A percentile compares a stretch with the other conserved stretches of the same genome.
These are phyloP conservation scores for Hylaea fasciaria DNA, from an alignment of 2,888 invertebrate genomes.

Conservation along the genomic window DNA sequence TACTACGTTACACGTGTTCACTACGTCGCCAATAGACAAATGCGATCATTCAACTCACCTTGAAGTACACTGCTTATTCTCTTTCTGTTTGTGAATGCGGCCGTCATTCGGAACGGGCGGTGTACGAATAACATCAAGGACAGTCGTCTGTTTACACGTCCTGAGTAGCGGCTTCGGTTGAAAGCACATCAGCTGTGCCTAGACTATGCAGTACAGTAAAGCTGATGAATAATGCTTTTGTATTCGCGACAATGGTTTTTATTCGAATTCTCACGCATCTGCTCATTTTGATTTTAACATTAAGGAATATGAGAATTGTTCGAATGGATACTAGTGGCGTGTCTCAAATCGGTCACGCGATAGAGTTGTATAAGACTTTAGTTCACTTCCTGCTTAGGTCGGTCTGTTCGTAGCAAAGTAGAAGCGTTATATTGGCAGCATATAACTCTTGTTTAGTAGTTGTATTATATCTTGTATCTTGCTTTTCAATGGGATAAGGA, in stretches of 20 bases:
- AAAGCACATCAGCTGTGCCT: slow-evolving; percentile 24
- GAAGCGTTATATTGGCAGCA: background rate
- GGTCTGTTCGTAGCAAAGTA: background rate
- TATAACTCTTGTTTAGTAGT: background rate
- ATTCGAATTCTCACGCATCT: background rate
- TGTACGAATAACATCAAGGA: slow-evolving; percentile 19
- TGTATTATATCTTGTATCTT: no score
- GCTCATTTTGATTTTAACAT: background rate
- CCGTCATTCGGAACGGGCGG: slow-evolving; percentile 1
- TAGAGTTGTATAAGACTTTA: background rate
- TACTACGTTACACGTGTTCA: slow-evolving; percentile 36
- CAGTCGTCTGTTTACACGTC: slow-evolving; percentile 3
- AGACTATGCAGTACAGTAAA: slow-evolving; percentile 25
- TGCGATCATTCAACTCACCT: slow-evolving; percentile 25
- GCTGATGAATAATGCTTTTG: slow-evolving; percentile 26
- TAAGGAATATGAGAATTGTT: background rate
- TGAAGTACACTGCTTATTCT: slow-evolving; percentile 26
- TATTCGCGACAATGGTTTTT: slow-evolving; percentile 3
- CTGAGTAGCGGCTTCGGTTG: slow-evolving; percentile 10
- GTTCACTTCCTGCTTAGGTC: background rate
- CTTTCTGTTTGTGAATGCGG: slow-evolving; percentile 9
- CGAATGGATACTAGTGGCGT: background rate
- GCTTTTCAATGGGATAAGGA: no score
- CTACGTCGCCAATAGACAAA: slow-evolving; percentile 18
- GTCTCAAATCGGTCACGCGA: background rate